Base-by-base conservation (phyloP, 2,797 vertebrate genomes). In the Synanceia verrucosa region DNA sequence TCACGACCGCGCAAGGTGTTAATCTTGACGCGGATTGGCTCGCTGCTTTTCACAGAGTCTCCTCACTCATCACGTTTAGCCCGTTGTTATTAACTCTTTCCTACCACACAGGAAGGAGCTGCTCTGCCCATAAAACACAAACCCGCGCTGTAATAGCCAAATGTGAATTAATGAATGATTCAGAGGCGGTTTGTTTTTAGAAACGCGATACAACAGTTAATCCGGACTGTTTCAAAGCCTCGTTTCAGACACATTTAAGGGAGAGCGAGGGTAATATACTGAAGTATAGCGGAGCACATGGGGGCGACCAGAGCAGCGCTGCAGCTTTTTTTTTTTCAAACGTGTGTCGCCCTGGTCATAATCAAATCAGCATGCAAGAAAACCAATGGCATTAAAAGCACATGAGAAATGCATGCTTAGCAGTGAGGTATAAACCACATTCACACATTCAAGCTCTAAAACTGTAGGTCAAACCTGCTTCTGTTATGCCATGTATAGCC, bases 11-110 rank as follows among this genome's bases (percentile, higher is more conserved):
- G 57, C 50, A 46, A 89, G 87, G 93, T 93, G 92, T 94, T 92
- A 92, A 93, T 94, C 93, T 93, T 9, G 76, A 72, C 63, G 69
- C 73, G 21, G 90, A 94, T 94, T 94, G 94, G 94, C 78, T 83
- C 60, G 52, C 82, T 85, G 88, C 63, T 88, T 90, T 71, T 79
- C 87, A 85, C 83, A 82, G 85, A 56, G 82, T 73, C 89, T 89
- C 78, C 90, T 92, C 91, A 92, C 91, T 94, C 92, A 89, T 89
- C 90, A 86, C 88, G 88, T 89, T 88, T 74, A 82, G 83, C 68
- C 82, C 84, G 83, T 73, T 75, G 81, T 53, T 81, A 76, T 95
- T 95, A 95, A 95, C 94, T 90, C 94, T 88, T 94, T 93, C 90
- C 87, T 84, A 63, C 84, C 89, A 85, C 82, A 74, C 76, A 78